Evolutionary conservation across 2,888 invertebrate genomes (phyloP), one percentile per base, ranked within the genome.

Genomic region (Papilio demoleus): DNA sequence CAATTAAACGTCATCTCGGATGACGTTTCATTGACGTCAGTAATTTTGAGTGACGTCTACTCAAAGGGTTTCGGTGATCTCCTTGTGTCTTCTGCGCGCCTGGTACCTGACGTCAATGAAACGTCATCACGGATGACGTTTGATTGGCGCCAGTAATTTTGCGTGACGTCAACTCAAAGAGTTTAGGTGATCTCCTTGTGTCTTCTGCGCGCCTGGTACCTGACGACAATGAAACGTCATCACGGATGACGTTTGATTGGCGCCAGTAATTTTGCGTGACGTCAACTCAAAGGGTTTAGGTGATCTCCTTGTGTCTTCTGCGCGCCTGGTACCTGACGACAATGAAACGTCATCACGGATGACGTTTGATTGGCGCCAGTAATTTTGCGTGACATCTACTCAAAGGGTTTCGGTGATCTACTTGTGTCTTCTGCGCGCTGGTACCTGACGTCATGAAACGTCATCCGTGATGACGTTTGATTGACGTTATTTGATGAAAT

Each of bases 201-300:
- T 24, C 24, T n/a, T 53, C 53, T 53, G 53, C 53, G 17, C 17
- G 19, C n/a, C 45, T 45, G 45, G 45, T 53, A 53, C 14, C 5
- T 27, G 31, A 53, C 14, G 22, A 11, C 17, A 31, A 1, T 56
- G n/a, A n/a, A n/a, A n/a, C n/a, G n/a, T n/a, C n/a, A n/a, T n/a
- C n/a, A n/a, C n/a, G n/a, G n/a, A n/a, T n/a, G n/a, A n/a, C n/a
- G n/a, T n/a, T n/a, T n/a, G n/a, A n/a, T n/a, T n/a, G n/a, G n/a
- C n/a, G n/a, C 12, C n/a, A n/a, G n/a, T 31, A 6, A 31, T 6
- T 4, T 38, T 38, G 38, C 12, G 4, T 17, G 17, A 42, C 17
- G 42, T 42, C 42, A 42, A 2, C 6, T 1, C 19, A 45, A 11
- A 3, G 22, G 19, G 19, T 22, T 9, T 22, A 19, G 19, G 11